phyloP scores from a whole-genome alignment of 2,888 invertebrate species.

The Pediacus dermestoides region DNA sequence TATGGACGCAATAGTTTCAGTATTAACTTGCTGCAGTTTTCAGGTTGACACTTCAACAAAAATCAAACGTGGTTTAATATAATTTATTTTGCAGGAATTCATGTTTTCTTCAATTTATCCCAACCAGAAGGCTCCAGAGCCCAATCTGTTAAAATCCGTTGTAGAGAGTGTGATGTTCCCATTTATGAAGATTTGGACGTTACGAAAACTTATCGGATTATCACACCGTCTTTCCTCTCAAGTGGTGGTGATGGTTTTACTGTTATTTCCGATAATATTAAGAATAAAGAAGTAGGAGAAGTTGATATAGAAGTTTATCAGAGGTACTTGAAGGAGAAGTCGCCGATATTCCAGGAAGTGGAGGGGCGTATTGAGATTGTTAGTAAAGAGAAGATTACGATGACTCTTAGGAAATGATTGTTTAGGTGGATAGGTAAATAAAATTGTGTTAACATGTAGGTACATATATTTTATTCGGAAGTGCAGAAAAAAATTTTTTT shows the following conservation, averaged over 20 bases:
- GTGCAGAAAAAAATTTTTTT: no score
- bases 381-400: no score
- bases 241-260: conserved; percentile 69
- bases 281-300: conserved; percentile 51
- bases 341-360: conserved; percentile 52
- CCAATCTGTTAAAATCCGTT: conserved; percentile 55
- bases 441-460: no score
- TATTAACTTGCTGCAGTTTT: conserved; percentile 58
- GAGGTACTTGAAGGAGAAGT: conserved; percentile 53
- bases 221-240: conserved; percentile 59
- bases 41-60: conserved; percentile 45
- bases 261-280: conserved; percentile 52
- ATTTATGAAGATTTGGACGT: conserved; percentile 57
- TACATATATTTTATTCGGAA: no score
- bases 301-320: conserved; percentile 57
- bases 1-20: conserved; percentile 48
- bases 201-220: conserved; percentile 59
- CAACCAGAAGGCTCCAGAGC: conserved; percentile 60
- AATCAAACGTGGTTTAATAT: conserved; percentile 9
- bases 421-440: no score
- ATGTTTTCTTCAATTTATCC: conserved; percentile 59
- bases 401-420: no score
- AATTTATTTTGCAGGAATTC: conserved; percentile 52
- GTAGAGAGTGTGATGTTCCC: conserved; percentile 63
- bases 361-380: conserved; percentile 47